Percentiles rank a stretch among this genome's conserved stretches.
Evolutionary conservation across 2,888 invertebrate species (phyloP).

Genomic region (Eurytoma adleriae): DNA sequence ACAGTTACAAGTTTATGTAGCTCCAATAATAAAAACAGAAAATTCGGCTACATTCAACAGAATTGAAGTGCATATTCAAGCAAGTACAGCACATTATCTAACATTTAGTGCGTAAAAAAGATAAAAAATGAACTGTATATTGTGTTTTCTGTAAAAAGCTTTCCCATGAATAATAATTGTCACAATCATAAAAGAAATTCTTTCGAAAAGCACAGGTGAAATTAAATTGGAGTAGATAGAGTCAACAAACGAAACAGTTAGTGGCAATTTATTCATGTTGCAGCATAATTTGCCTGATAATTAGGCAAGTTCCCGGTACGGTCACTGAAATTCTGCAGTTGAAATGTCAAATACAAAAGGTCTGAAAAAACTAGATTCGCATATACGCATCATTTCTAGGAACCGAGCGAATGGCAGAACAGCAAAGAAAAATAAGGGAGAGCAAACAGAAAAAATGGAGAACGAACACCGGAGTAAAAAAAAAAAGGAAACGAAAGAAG

Average conservation of each 20-base stretch:
- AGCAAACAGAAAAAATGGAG: slow-evolving; percentile 22
- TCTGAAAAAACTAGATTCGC: no score
- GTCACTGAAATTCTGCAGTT: neutral
- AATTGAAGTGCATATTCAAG: no score
- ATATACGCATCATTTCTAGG: no score
- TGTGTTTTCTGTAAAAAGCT: no score
- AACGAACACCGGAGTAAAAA: neutral
- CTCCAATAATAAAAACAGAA: no score
- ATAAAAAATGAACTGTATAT: no score
- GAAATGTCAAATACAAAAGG: neutral
- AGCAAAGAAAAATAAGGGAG: neutral
- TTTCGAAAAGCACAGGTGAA: slow-evolving; percentile 1
- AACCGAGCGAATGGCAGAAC: neutral
- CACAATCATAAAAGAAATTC: no score
- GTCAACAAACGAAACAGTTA: slow-evolving; percentile 6
- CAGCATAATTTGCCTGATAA: slow-evolving; percentile 46
- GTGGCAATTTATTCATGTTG: slow-evolving; percentile 40
- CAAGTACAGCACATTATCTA: no score
- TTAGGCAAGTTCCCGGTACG: slow-evolving; percentile 10
- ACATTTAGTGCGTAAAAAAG: no score
- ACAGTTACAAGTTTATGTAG: no score
- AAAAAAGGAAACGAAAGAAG: slow-evolving; percentile 26
- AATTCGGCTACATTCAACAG: no score
- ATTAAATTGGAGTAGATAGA: neutral
- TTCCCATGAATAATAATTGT: no score